Conservation (phyloP, 2,113 vertebrate species). For the Emydura subglobosa region DNA sequence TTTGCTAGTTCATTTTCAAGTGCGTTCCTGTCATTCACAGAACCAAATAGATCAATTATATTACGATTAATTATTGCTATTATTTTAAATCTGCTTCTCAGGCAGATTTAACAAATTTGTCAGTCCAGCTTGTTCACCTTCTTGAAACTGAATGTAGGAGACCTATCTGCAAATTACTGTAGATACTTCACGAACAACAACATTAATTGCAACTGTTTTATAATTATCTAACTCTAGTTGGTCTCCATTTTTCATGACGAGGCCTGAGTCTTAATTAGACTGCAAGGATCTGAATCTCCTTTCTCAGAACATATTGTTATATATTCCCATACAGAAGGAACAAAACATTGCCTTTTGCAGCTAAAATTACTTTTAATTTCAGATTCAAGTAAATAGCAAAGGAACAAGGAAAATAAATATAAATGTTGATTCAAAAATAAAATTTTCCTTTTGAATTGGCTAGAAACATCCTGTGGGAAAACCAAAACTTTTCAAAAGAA, state of each 20-base stretch:
- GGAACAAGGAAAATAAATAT: background rate
- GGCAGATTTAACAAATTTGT: slow-evolving; percentile 72
- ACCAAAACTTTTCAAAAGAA: background rate
- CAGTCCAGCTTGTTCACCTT: slow-evolving; percentile 64
- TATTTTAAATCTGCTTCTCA: slow-evolving; percentile 73
- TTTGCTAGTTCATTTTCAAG: slow-evolving; percentile 63
- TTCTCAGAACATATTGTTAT: slow-evolving; percentile 1
- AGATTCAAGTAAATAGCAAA: slow-evolving; percentile 4
- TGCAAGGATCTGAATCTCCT: background rate
- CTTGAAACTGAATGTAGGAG: slow-evolving; percentile 14
- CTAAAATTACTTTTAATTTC: background rate
- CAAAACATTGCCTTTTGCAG: slow-evolving; percentile 12
- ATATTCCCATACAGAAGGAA: background rate
- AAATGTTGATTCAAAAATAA: background rate
- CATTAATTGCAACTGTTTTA: slow-evolving; percentile 47
- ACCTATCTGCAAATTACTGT: slow-evolving; percentile 38
- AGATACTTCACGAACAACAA: slow-evolving; percentile 21
- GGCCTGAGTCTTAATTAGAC: slow-evolving; percentile 24
- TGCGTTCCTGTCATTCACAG: slow-evolving; percentile 68
- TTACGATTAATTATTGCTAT: slow-evolving; percentile 73
- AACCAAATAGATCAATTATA: slow-evolving; percentile 71
- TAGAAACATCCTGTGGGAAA: slow-evolving; percentile 33
- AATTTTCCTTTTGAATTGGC: background rate
- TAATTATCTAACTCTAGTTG: slow-evolving; percentile 50
- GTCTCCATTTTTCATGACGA: slow-evolving; percentile 26